Evolutionary conservation across 2,888 invertebrate species (phyloP).

Genomic region (Drepanosiphum platanoidis): DNA sequence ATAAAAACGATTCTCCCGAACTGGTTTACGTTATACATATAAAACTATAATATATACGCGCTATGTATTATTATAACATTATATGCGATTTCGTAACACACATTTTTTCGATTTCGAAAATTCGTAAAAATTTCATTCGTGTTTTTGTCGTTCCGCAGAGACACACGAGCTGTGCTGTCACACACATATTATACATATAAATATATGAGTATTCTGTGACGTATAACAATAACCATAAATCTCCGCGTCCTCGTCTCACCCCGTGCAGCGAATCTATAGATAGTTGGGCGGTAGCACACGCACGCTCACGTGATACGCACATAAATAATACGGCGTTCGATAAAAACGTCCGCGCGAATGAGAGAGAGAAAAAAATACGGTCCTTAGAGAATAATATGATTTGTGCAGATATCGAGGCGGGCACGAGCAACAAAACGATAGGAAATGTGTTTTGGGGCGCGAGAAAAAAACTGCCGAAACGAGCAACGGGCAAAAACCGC

Average conservation of each 20-base stretch:
- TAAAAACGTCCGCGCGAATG: not conserved
- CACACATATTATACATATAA: no score
- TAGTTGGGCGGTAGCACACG: not conserved
- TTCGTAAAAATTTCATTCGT: constrained; percentile 1
- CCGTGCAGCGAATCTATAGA: not conserved
- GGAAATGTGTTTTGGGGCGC: no score
- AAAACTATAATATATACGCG: not conserved
- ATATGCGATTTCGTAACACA: not conserved
- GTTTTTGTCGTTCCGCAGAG: not conserved
- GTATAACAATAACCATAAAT: constrained; percentile 33
- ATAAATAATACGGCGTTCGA: not conserved
- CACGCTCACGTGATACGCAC: not conserved
- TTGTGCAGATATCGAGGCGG: no score
- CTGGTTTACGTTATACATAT: constrained; percentile 20
- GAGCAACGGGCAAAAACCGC: no score
- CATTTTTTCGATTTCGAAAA: constrained; percentile 15
- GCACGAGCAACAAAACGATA: no score
- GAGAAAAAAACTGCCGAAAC: no score
- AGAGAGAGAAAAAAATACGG: no score
- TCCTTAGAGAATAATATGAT: no score
- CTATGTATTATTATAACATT: no score
- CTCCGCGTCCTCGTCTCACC: not conserved
- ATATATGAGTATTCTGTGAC: not conserved
- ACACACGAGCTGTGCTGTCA: not conserved
- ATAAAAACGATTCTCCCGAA: constrained; percentile 19